Evolutionary conservation across 2,888 invertebrate genomes (phyloP), one percentile per base, ranked within the genome.

Genomic region (Reticulitermes lucifugus): DNA sequence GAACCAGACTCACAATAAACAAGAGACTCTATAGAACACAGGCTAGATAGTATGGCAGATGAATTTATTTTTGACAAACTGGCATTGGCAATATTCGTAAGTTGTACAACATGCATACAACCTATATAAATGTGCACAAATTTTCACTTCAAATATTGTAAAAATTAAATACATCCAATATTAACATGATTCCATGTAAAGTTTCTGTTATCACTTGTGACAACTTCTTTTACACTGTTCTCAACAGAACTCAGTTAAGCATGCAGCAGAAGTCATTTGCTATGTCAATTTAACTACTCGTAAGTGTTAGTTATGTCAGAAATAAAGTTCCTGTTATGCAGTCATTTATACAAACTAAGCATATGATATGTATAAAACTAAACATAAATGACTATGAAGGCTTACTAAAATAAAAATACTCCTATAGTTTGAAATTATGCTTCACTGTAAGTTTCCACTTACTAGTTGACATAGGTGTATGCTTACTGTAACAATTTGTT

Each of bases 401-500:
- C 41, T 73, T 73, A 29, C 41, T 73, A 73, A 29, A 73, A 73
- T 73, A 41, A 73, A 73, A 41, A 73, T 73, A 41, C 41, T 21
- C 21, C 41, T 73, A 41, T 21, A 25, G 29, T 21, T 35, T 73
- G 21, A 73, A 73, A 41, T 41, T 9, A 73, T 35, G 41, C 21
- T 73, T 65, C 65, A 65, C 65, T n/a, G 14, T 35, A 10, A 73
- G 41, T 41, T 73, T 18, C 10, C 25, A 21, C 14, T 29, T 29
- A 18, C 41, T 73, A 73, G 41, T 6, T 73, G 41, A 35, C 4
- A 21, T 41, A 70, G 14, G 1, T 73, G 73, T 73, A 41, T 41
- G 22, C 25, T 73, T 73, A 73, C 41, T 73, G 73, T 73, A 73
- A 73, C 12, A 22, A 18, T 41, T 73, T 73, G 73, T 73, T 73